phyloP scores from a whole-genome alignment of 2,113 vertebrate species.

The Ovibos moschatus region DNA sequence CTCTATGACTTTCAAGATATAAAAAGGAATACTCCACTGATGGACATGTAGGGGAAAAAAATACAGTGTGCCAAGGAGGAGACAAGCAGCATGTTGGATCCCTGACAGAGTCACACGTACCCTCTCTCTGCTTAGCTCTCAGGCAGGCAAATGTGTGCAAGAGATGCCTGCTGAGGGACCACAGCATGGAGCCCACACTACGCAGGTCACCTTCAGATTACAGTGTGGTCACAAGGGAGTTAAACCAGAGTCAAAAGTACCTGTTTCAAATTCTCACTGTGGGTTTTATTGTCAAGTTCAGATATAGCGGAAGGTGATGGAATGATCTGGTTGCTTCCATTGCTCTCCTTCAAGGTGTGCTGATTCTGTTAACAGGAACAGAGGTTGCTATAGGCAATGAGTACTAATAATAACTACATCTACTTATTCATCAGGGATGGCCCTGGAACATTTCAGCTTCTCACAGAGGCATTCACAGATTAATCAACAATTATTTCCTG shows the following conservation, averaged over 20 bases:
- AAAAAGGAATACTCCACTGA: slow-evolving; percentile 47
- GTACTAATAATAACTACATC: slow-evolving; percentile 9
- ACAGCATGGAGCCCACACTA: background rate
- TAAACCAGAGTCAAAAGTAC: slow-evolving; percentile 66
- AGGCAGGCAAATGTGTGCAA: background rate
- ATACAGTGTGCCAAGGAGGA: background rate
- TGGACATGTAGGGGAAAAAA: background rate
- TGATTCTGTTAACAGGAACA: slow-evolving; percentile 41
- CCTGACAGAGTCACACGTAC: background rate
- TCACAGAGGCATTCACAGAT: background rate
- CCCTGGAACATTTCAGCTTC: background rate
- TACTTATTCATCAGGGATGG: background rate
- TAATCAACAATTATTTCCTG: background rate
- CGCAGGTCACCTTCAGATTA: background rate
- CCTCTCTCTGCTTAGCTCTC: background rate
- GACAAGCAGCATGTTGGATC: background rate
- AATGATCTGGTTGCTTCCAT: slow-evolving; percentile 33
- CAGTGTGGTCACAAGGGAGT: background rate
- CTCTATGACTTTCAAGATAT: background rate
- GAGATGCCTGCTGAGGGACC: background rate
- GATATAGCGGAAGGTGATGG: slow-evolving; percentile 66
- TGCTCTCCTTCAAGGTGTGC: slow-evolving; percentile 21
- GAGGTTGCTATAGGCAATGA: background rate
- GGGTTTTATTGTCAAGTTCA: slow-evolving; percentile 72
- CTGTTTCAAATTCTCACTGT: slow-evolving; percentile 79